Evolutionary conservation across 1,140 invertebrate species (phyloP), one percentile per base, ranked within the genome.

Genomic region (Bombus superbus): DNA sequence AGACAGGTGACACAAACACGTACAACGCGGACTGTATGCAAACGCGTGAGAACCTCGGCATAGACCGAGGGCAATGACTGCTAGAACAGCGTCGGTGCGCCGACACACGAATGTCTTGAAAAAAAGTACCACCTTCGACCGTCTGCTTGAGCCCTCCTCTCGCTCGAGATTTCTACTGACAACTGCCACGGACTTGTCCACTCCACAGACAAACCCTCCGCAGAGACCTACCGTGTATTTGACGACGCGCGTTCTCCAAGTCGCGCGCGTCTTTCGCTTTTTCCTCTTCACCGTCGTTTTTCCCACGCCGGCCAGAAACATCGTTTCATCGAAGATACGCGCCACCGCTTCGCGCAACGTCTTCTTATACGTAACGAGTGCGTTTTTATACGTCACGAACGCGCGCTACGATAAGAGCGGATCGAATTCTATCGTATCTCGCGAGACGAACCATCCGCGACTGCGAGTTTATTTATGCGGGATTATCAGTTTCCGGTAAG

Each of bases 21-120:
- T 64, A 78, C 73, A 75, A 64, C 77, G 59, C 71, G 35, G 25
- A 38, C n/a, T 83, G 74, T 74, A 87, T 85, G 78, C 35, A 89
- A 91, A 88, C 88, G 88, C 89, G 88, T 91, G 89, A 90, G 85
- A 92, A 91, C 76, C 83, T 85, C 85, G 83, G 87, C 80, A 88
- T 85, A 78, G 81, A 81, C 32, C 32, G 75, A 86, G 93, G 93
- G 91, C 93, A 89, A 91, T 93, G 92, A 94, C 93, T 92, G 86
- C 77, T 92, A 82, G 86, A 89, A 93, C 83, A 88, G 83, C 68
- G 77, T 68, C 75, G 53, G 74, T 69, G 80, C 87, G 53, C 81
- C 81, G 88, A 89, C 85, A 81, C 79, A 87, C 74, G 62, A 84
- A 87, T 89, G 84, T 83, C 87, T 89, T 85, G 89, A 87, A 84